Percentiles rank a stretch among this genome's conserved stretches.
Evolutionary conservation across 2,797 vertebrate genomes (phyloP).

Genomic region (Botia almorhae): DNA sequence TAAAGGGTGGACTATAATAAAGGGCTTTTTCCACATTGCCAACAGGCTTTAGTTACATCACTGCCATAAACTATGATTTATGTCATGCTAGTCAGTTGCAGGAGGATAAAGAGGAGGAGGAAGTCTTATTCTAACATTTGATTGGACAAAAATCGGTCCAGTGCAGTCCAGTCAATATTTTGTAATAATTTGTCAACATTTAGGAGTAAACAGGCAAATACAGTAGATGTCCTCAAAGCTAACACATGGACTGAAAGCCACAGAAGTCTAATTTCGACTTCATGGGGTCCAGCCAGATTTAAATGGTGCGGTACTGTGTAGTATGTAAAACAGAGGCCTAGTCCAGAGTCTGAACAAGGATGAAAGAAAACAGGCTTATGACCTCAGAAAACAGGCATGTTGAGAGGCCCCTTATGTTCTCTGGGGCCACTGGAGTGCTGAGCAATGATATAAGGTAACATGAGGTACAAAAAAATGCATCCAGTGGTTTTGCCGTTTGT

Average conservation of each 20-base stretch:
- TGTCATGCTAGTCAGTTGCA: not conserved
- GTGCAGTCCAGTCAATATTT: not conserved
- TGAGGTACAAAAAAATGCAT: conserved; percentile 39
- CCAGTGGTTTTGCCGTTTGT: conserved; percentile 17
- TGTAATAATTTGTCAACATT: not conserved
- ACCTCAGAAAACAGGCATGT: conserved; percentile 56
- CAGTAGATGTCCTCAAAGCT: not conserved
- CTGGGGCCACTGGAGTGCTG: conserved; percentile 38
- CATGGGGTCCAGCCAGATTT: not conserved
- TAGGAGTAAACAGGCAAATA: not conserved
- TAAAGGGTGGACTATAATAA: not conserved
- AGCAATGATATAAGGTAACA: conserved; percentile 37
- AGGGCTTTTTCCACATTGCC: not conserved
- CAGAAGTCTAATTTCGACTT: not conserved
- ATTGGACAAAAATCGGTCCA: not conserved
- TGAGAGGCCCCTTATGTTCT: conserved; percentile 23
- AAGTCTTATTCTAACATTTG: not conserved
- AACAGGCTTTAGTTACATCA: not conserved
- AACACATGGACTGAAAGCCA: not conserved
- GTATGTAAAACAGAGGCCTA: not conserved
- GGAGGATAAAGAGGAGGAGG: not conserved
- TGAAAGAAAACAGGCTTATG: conserved; percentile 46
- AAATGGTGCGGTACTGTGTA: not conserved
- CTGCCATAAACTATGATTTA: not conserved
- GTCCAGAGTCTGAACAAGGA: conserved; percentile 3